Base-by-base conservation (phyloP, 2,113 vertebrate species). In the Megaptera novaeangliae region DNA sequence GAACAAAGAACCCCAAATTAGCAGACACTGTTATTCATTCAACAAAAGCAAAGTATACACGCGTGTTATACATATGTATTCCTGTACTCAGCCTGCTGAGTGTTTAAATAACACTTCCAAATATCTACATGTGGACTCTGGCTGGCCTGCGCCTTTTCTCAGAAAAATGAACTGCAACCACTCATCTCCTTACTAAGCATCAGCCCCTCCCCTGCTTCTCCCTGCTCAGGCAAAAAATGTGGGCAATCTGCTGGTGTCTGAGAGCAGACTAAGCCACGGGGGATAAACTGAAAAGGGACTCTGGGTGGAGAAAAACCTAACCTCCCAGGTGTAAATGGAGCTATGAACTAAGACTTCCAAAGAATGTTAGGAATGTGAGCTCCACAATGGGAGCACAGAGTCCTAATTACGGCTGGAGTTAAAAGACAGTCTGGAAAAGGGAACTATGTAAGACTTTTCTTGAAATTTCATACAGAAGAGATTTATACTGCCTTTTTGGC, bases 81-180 rank as follows among this genome's bases (percentile, higher is more conserved):
- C 78, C 81, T 29, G 5, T 69, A 93, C 97, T 82, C 94, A 96
- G 87, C 93, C 97, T 36, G 98, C 98, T 98, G 96, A 95, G 96
- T 88, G 78, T 74, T 97, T 96, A 95, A 97, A 96, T 90, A 96
- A 91, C 29, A 92, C 46, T 57, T 87, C 90, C 81, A 75, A 83
- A 59, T 44, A 81, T 44, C 96, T 49, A 25, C 5, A 41, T 12
- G 21, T 88, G 77, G 96, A 66, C 90, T 95, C 41, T 66, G 89
- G 94, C 66, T 86, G 71, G 94, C 95, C 90, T 23, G 83, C 88
- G 95, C 74, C 88, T 97, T 96, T 96, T 83, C 86, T 94, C 17
- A 36, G 21, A 95, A 80, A 55, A 80, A 81, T n/a, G 41, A 81
- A 95, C 61, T 85, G 29, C 69, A 95, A 96, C 78, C 66, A 68